Base-by-base conservation (phyloP, 2,797 vertebrate genomes). In the Epinephelus malabaricus region DNA sequence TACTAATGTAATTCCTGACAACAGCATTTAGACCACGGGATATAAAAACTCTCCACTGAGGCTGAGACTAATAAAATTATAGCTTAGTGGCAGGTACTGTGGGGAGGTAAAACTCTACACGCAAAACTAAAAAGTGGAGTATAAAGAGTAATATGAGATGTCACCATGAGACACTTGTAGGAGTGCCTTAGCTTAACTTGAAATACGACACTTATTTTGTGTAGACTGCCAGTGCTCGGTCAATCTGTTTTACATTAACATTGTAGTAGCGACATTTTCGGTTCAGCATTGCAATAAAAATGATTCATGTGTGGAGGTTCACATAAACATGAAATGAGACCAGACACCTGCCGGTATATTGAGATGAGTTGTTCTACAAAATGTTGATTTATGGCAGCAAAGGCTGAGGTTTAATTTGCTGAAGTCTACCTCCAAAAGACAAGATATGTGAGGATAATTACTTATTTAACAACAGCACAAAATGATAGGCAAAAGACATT, bases 1-100 rank as follows among this genome's bases (percentile, higher is more conserved):
- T 56, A 64, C 55, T 69, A 80, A 76, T 51, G 47, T 5, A 6
- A 79, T 79, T 82, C 23, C 68, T 58, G 67, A 79, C 74, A 85
- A 68, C 6, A 64, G 11, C 21, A 34, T 56, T 75, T 27, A 63
- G 15, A 78, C 17, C 25, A 70, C 1, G 9, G 59, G 55, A 73
- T 72, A 67, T 25, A 55, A 63, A 80, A 73, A 63, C 14, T 58
- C 43, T 75, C 27, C 14, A 47, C 8, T 34, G 59, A 61, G 49
- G 40, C 38, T 0, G 11, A 62, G 46, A 54, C 25, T 40, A 68
- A 70, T 50, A 47, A 43, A 66, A 70, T 50, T 18, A 53, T 47
- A 23, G 8, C 17, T 60, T 23, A 10, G 15, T 63, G 25, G 64
- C 49, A 75, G 64, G 46, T 70, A 56, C 11, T 34, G 19, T 21